phyloP scores from a whole-genome alignment of 2,888 invertebrate genomes.

The Stenchaetothrips biformis region DNA sequence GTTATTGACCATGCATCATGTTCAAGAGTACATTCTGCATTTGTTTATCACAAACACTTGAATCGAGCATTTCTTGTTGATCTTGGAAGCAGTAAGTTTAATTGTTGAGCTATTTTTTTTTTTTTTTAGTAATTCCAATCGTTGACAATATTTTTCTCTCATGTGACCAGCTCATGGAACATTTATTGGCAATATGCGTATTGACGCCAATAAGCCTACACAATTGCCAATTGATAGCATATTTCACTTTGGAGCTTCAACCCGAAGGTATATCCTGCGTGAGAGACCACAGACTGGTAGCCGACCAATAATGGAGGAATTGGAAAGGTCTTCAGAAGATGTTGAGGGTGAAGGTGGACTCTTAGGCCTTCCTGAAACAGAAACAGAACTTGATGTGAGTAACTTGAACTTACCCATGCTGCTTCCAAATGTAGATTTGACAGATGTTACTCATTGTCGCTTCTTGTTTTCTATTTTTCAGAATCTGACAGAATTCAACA shows the following conservation, averaged over 20 bases:
- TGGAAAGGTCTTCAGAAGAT: slow-evolving; percentile 68
- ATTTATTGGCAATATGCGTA: slow-evolving; percentile 81
- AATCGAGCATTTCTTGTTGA: slow-evolving; percentile 94
- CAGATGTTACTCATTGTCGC: slow-evolving; percentile 25
- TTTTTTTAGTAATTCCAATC: too few relatives aligned
- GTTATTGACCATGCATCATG: slow-evolving; percentile 98
- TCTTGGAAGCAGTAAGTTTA: slow-evolving; percentile 90
- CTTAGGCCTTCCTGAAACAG: slow-evolving; percentile 90
- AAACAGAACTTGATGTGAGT: slow-evolving; percentile 92
- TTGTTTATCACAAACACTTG: slow-evolving; percentile 95
- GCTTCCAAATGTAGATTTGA: background rate
- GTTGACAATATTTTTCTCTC: background rate
- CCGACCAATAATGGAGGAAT: slow-evolving; percentile 73
- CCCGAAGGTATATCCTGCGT: slow-evolving; percentile 82
- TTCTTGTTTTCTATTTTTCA: slow-evolving; percentile 47
- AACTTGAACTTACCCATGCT: slow-evolving; percentile 12
- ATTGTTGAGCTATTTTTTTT: too few relatives aligned
- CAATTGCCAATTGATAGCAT: slow-evolving; percentile 89
- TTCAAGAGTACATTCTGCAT: slow-evolving; percentile 92
- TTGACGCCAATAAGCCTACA: slow-evolving; percentile 90
- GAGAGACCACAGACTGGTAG: slow-evolving; percentile 81
- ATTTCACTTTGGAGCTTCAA: slow-evolving; percentile 98
- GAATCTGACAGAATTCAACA: slow-evolving; percentile 99
- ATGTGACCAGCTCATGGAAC: slow-evolving; percentile 86
- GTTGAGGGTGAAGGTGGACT: slow-evolving; percentile 61